These are phyloP conservation scores for Microcebus lehilahytsara DNA, from an alignment of 2,113 vertebrate genomes.

Conservation along the genomic window DNA sequence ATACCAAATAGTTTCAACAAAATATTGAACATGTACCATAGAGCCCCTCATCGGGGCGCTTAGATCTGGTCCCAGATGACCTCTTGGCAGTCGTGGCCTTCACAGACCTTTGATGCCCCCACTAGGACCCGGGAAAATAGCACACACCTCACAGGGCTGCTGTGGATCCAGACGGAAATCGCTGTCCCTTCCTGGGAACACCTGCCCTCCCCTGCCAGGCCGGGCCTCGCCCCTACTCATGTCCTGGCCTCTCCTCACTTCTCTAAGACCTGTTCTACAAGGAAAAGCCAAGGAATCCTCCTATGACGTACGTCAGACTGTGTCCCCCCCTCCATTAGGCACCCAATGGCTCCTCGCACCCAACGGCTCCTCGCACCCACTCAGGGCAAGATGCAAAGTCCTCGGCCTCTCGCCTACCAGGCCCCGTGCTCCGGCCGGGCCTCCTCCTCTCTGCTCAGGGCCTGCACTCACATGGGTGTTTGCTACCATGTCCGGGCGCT, in stretches of 20 bases:
- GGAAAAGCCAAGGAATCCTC: too few species aligned
- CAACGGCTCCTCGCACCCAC: too few species aligned
- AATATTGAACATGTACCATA: accelerated
- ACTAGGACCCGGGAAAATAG: background rate
- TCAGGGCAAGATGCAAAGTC: too few species aligned
- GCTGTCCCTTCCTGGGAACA: background rate
- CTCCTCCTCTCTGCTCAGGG: too few species aligned
- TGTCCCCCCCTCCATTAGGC: accelerated
- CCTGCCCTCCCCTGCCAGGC: background rate
- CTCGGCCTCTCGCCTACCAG: too few species aligned
- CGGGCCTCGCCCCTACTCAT: background rate
- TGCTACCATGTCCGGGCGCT: too few species aligned
- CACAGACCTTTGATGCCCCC: background rate
- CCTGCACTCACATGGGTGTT: too few species aligned
- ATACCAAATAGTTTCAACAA: background rate
- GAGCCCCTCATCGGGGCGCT: background rate
- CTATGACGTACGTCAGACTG: accelerated
- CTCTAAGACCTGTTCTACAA: accelerated
- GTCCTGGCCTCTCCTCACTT: background rate
- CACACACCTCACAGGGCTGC: background rate
- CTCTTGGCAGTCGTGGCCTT: background rate
- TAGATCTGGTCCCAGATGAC: background rate
- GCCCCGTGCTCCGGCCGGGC: too few species aligned
- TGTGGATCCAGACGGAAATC: accelerated
- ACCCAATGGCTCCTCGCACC: too few species aligned